Conservation (phyloP, 2,888 invertebrate species). For the Frankliniella intonsa region DNA sequence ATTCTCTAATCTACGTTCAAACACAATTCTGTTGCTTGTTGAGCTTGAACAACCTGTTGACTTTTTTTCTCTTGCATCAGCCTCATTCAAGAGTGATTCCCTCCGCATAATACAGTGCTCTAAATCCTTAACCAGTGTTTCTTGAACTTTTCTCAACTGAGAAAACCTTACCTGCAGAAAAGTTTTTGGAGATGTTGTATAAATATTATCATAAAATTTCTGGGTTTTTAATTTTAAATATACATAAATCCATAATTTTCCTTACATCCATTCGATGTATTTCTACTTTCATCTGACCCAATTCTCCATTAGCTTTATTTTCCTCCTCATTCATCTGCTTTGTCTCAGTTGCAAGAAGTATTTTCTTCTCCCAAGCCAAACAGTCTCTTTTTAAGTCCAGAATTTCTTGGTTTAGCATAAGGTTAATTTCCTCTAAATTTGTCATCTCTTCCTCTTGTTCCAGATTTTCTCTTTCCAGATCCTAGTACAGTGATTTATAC, state of each 20-base stretch:
- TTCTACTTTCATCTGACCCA: conserved; percentile 70
- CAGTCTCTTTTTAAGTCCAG: conserved; percentile 62
- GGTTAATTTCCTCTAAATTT: conserved; percentile 62
- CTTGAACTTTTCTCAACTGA: conserved; percentile 55
- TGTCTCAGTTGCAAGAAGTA: conserved; percentile 63
- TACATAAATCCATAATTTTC: not conserved
- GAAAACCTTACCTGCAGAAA: conserved; percentile 46
- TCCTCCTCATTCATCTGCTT: conserved; percentile 64
- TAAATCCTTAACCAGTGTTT: conserved; percentile 58
- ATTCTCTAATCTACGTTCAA: conserved; percentile 56
- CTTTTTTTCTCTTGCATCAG: conserved; percentile 53
- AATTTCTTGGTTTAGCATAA: conserved; percentile 58
- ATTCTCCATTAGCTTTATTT: conserved; percentile 61
- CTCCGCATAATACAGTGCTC: conserved; percentile 61
- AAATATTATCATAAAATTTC: not conserved
- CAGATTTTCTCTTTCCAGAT: conserved; percentile 49
- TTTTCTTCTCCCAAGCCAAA: conserved; percentile 77
- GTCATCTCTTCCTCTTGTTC: conserved; percentile 64
- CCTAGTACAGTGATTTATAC: conserved; percentile 1
- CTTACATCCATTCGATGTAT: conserved; percentile 78
- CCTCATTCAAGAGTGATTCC: conserved; percentile 58
- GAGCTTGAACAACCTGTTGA: conserved; percentile 34
- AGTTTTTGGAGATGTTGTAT: not conserved
- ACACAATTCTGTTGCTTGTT: conserved; percentile 42
- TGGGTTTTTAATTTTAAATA: conserved; percentile 21